Conservation (phyloP, 2,797 vertebrate species). For the Meda fulgida region DNA sequence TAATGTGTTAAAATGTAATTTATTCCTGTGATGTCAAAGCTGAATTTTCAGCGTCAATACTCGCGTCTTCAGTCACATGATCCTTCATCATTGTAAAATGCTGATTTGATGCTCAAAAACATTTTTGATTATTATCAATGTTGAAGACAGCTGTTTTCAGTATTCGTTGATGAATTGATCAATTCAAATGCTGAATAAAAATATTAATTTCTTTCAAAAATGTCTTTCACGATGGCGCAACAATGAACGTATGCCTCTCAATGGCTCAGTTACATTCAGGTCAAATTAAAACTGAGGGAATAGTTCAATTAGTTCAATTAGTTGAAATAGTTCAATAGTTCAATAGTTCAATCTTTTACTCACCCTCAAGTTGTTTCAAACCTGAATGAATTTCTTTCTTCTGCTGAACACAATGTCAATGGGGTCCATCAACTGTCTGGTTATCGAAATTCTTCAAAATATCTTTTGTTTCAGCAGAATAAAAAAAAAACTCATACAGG, state of each 20-base stretch:
- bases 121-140: background rate
- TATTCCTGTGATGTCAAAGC: background rate
- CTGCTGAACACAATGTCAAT: too few relatives aligned
- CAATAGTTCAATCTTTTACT: too few relatives aligned
- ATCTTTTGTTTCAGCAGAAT: too few relatives aligned
- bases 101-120: background rate
- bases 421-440: too few relatives aligned
- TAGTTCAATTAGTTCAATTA: too few relatives aligned
- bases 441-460: too few relatives aligned
- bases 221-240: background rate
- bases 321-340: too few relatives aligned
- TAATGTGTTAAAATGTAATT: background rate
- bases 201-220: background rate
- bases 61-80: too few relatives aligned
- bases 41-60: background rate
- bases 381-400: too few relatives aligned
- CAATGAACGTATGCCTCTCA: background rate
- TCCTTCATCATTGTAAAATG: background rate
- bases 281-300: background rate
- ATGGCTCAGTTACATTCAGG: background rate
- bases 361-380: too few relatives aligned
- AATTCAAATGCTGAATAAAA: background rate
- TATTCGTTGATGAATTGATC: background rate
- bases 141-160: background rate
- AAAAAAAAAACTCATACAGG: too few relatives aligned